phyloP scores from a whole-genome alignment of 2,113 vertebrate species.

The Prinia subflava region DNA sequence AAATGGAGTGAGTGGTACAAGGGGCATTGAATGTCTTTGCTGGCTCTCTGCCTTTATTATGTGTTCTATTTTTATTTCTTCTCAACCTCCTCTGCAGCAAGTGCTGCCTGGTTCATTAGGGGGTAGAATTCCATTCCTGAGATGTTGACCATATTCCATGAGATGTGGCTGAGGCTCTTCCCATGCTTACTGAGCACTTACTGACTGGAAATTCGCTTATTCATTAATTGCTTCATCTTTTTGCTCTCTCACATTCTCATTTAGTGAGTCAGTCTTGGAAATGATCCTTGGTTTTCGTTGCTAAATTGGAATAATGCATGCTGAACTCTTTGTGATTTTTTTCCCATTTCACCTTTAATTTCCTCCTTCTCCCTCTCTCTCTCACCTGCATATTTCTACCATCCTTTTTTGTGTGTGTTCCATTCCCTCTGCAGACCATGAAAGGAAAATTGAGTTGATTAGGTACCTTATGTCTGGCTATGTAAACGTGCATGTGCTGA shows the following conservation, averaged over 20 bases:
- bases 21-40: background rate
- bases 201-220: background rate
- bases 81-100: background rate
- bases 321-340: slow-evolving; percentile 59
- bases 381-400: slow-evolving; percentile 20
- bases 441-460: slow-evolving; percentile 90
- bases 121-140: background rate
- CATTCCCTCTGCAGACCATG: slow-evolving; percentile 79
- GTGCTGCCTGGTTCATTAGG: background rate
- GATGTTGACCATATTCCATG: background rate
- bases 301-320: slow-evolving; percentile 55
- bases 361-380: background rate
- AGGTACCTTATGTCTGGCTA: slow-evolving; percentile 90
- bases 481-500: slow-evolving; percentile 85
- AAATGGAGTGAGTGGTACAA: background rate
- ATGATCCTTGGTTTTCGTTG: slow-evolving; percentile 10
- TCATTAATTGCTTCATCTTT: background rate
- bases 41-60: background rate
- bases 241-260: background rate
- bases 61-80: background rate
- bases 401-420: slow-evolving; percentile 31
- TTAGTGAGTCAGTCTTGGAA: background rate
- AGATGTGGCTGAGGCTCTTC: background rate
- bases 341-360: slow-evolving; percentile 50
- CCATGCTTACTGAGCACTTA: background rate